phyloP scores from a whole-genome alignment of 2,797 vertebrate species.

The Petrocephalus sullivani region DNA sequence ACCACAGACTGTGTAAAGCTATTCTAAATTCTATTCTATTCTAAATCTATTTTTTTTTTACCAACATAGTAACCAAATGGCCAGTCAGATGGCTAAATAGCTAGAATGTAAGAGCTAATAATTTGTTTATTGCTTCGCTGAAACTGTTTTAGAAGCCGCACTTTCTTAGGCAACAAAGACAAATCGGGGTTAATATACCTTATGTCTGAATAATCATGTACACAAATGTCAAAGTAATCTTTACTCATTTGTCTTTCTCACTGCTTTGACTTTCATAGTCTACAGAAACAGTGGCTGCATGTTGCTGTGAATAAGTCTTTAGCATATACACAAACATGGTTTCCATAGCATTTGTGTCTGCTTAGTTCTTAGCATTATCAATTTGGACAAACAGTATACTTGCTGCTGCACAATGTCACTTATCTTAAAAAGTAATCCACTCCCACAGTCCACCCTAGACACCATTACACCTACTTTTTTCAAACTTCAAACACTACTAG shows the following conservation, averaged over 20 bases:
- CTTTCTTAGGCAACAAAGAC: not conserved
- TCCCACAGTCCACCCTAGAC: not conserved
- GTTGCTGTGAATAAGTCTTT: not conserved
- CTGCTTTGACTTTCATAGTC: not conserved
- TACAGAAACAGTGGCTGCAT: not conserved
- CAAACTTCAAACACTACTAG: slow-evolving; percentile 1
- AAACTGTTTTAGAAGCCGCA: not conserved
- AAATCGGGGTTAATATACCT: not conserved
- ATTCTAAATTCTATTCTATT: too few relatives aligned
- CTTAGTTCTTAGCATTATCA: slow-evolving; percentile 8
- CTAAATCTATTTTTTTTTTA: too few relatives aligned
- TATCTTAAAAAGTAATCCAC: not conserved
- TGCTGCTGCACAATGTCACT: not conserved
- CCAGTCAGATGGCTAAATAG: too few relatives aligned
- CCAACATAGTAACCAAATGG: too few relatives aligned
- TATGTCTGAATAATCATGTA: not conserved
- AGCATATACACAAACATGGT: not conserved
- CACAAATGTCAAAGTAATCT: not conserved
- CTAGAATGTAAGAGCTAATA: too few relatives aligned
- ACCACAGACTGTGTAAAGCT: too few relatives aligned
- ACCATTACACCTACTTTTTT: not conserved
- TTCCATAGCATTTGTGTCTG: not conserved
- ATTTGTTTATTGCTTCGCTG: not conserved
- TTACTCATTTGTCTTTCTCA: not conserved
- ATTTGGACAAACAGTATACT: not conserved